A percentile compares a stretch with the other conserved stretches of the same genome.
Conservation (phyloP, 2,888 invertebrate genomes). For the Serripes groenlandicus region DNA sequence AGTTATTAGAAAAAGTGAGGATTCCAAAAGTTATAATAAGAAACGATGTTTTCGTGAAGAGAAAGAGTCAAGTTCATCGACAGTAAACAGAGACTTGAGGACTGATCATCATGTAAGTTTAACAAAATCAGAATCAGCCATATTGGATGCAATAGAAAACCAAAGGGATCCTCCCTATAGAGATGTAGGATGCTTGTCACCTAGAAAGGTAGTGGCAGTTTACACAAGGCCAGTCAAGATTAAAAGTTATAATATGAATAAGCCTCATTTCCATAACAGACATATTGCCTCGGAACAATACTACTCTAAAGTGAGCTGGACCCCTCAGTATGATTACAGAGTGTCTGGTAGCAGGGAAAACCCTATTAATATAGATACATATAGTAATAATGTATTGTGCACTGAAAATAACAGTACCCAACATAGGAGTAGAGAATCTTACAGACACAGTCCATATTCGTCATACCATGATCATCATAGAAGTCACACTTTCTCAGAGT, state of each 20-base stretch:
- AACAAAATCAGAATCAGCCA: not conserved
- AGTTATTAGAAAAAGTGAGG: no score
- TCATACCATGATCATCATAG: no score
- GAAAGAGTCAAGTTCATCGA: no score
- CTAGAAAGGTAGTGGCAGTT: conserved; percentile 19
- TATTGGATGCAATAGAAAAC: conserved; percentile 13
- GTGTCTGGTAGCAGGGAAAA: not conserved
- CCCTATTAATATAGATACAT: not conserved
- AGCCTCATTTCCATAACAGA: not conserved
- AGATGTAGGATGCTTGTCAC: conserved; percentile 34
- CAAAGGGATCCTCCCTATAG: conserved; percentile 24
- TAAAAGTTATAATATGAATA: not conserved
- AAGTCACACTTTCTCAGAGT: no score
- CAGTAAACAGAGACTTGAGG: no score
- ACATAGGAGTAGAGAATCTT: not conserved
- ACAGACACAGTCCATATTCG: no score
- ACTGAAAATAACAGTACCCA: not conserved
- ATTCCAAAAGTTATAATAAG: no score
- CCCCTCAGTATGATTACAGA: not conserved
- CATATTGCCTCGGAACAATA: not conserved
- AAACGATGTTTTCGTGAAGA: no score
- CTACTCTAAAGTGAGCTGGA: conserved; percentile 12
- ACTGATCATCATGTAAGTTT: no score
- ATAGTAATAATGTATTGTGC: not conserved
- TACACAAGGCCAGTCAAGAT: conserved; percentile 6